Evolutionary conservation across 2,888 invertebrate genomes (phyloP), one percentile per base, ranked within the genome.

Genomic region (Seira ritae): DNA sequence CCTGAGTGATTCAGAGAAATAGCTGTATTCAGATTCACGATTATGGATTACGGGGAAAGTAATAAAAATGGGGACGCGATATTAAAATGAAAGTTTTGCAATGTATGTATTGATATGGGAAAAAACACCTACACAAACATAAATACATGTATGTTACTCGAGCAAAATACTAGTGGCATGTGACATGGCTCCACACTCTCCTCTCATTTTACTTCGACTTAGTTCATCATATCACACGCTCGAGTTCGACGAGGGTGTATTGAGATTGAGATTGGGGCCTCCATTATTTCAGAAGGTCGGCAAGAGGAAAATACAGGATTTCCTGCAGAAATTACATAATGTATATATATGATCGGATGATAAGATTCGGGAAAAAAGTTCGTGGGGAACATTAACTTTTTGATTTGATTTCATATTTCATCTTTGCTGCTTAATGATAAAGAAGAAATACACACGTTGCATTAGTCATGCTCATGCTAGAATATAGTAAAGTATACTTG

Each of bases 1-100:
- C 55, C 62, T 62, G 62, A 62, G 22, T 62, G 62, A 62, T 62
- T 62, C 62, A 62, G 62, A 62, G 62, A 62, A 62, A 62, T 20
- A 62, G 10, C 62, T 20, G 62, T 62, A 62, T 62, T 62, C 62
- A 62, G 62, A 62, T 62, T 62, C 22, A 62, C 55, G 55, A 55
- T 55, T 55, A 55, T 17, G 22, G 22, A 62, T 20, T 62, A 62
- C 20, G 22, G 62, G 22, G 22, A 62, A 62, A 62, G 62, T 62
- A 19, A 62, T 62, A 62, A 62, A 62, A 62, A 62, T 10, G 62
- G 22, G 62, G 62, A 55, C 55, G 15, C 55, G 55, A 55, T 55
- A 55, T 55, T 55, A 55, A 55, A 55, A 55, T 55, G 15, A 55
- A 55, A 55, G 55, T 55, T 55, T 55, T n/a, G 55, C 55, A 55